Conservation (phyloP, 2,888 invertebrate genomes). For the Andrena chrysosceles region DNA sequence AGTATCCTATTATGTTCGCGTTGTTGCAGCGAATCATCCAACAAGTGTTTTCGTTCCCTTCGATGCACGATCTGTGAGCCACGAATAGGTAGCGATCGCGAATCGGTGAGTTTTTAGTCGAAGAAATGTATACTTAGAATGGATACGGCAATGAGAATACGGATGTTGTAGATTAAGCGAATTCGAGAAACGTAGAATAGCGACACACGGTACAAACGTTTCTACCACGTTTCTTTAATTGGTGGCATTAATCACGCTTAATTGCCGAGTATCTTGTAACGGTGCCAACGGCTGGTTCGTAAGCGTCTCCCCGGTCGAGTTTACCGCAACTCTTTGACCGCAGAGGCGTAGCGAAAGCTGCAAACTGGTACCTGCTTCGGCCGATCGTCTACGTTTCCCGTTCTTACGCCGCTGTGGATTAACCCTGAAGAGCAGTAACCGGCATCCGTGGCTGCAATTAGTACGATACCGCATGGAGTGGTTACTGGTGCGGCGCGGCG, state of each 20-base stretch:
- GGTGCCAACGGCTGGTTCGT: slow-evolving; percentile 73
- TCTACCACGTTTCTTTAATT: slow-evolving; percentile 80
- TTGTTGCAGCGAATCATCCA: slow-evolving; percentile 48
- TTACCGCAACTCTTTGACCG: slow-evolving; percentile 77
- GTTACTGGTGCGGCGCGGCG: slow-evolving; percentile 62
- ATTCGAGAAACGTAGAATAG: slow-evolving; percentile 2
- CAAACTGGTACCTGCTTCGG: slow-evolving; percentile 4
- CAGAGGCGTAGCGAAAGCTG: slow-evolving; percentile 71
- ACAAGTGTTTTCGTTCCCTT: slow-evolving; percentile 51
- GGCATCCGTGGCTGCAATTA: slow-evolving; percentile 84
- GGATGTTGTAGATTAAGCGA: slow-evolving; percentile 8
- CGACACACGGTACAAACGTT: slow-evolving; percentile 44
- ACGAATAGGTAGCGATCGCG: neutral
- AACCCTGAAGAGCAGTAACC: slow-evolving; percentile 82
- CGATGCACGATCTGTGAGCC: neutral
- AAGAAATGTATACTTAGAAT: neutral
- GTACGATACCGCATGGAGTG: slow-evolving; percentile 83
- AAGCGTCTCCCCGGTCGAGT: slow-evolving; percentile 67
- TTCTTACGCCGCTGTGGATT: slow-evolving; percentile 80
- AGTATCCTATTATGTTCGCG: slow-evolving; percentile 64
- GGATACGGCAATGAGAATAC: slow-evolving; percentile 6
- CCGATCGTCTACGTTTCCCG: slow-evolving; percentile 25
- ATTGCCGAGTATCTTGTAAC: slow-evolving; percentile 80
- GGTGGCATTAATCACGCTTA: slow-evolving; percentile 80
- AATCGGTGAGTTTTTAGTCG: neutral